phyloP scores from a whole-genome alignment of 2,888 invertebrate genomes.

The Pemphredon lugubris region DNA sequence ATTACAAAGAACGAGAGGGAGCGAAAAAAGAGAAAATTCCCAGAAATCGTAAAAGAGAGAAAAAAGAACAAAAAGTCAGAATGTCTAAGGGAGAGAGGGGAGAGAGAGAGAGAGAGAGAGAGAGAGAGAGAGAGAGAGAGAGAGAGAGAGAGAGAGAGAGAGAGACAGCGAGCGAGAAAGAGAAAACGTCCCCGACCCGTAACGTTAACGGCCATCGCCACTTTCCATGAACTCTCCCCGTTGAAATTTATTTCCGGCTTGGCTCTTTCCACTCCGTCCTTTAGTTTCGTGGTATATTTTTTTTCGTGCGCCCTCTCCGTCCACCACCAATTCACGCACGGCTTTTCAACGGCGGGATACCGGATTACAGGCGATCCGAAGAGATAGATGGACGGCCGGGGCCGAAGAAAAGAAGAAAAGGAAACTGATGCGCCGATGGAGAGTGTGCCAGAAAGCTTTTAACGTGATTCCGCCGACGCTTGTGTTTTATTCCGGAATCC shows the following conservation, averaged over 20 bases:
- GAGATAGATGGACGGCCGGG: not conserved
- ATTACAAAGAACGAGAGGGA: too few relatives aligned
- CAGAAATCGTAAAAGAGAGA: not conserved
- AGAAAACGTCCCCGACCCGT: constrained; percentile 22
- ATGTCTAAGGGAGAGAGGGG: not conserved
- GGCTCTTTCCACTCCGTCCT: constrained; percentile 17
- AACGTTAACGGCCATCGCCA: constrained; percentile 42
- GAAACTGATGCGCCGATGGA: constrained; percentile 1
- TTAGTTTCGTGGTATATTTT: constrained; percentile 13
- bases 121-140: not conserved
- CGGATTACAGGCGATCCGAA: constrained; percentile 17
- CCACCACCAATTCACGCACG: constrained; percentile 3
- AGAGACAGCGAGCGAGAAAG: not conserved
- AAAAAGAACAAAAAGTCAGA: not conserved
- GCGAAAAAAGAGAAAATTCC: not conserved
- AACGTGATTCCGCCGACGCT: constrained; percentile 42
- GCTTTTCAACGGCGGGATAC: constrained; percentile 27
- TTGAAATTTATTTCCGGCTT: constrained; percentile 53
- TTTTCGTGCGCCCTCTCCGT: constrained; percentile 17
- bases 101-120: constrained; percentile 15
- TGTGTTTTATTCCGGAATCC: constrained; percentile 29
- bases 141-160: not conserved
- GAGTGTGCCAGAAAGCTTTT: constrained; percentile 43
- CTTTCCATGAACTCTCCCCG: constrained; percentile 43
- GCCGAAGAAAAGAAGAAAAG: not conserved